phyloP scores from a whole-genome alignment of 64 coral and sea anemone species.

The Actinia equina region DNA sequence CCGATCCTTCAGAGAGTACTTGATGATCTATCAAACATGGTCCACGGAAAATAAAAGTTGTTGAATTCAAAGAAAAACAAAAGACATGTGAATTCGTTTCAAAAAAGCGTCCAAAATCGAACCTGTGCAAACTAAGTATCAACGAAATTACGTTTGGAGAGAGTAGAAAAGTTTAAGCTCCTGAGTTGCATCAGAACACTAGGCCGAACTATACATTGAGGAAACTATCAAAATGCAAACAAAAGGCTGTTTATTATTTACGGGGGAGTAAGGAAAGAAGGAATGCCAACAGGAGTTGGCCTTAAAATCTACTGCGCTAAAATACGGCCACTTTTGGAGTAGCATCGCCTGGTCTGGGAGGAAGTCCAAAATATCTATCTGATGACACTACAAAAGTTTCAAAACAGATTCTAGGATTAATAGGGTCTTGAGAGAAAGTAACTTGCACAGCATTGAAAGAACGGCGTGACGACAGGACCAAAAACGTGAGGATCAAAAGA shows the following conservation, averaged over 20 bases:
- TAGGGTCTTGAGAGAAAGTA: background rate
- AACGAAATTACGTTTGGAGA: background rate
- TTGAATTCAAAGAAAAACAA: conserved; percentile 51
- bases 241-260: conserved; percentile 28
- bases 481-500: background rate
- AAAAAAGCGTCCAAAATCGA: background rate
- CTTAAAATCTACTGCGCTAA: conserved; percentile 17
- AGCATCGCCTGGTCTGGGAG: conserved; percentile 7
- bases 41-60: conserved; percentile 14
- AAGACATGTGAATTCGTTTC: conserved; percentile 8
- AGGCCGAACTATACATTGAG: conserved; percentile 22
- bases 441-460: too few relatives aligned
- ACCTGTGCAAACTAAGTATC: background rate
- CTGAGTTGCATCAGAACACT: conserved; percentile 19
- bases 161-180: conserved; percentile 15
- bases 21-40: too few relatives aligned
- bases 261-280: conserved; percentile 14
- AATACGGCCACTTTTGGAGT: conserved; percentile 44
- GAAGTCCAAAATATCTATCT: background rate
- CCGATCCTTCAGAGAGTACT: too few relatives aligned
- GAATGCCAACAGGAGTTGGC: conserved; percentile 20
- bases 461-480: too few relatives aligned
- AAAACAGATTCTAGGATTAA: background rate
- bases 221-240: conserved; percentile 8
- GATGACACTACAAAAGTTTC: background rate